These are phyloP conservation scores for Podargus strigoides DNA, from an alignment of 2,797 vertebrate species.

Conservation along the genomic window DNA sequence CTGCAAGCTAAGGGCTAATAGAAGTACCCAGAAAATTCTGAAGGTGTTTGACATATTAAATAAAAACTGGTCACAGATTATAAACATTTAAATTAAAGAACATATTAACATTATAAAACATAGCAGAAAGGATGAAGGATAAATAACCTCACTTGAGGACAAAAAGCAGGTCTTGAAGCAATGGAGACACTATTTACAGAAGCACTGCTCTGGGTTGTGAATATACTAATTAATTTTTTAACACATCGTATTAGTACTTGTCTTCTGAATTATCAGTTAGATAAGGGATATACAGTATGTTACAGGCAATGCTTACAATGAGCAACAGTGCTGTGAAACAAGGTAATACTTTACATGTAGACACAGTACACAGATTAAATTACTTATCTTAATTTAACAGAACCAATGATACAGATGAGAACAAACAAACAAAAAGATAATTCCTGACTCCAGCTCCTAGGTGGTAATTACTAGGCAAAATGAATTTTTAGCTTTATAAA, in stretches of 20 bases:
- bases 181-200: background rate
- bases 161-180: background rate
- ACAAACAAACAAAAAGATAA: slow-evolving; percentile 7
- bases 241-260: background rate
- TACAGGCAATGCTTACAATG: background rate
- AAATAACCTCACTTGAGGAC: background rate
- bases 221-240: background rate
- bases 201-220: background rate
- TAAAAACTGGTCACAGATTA: background rate
- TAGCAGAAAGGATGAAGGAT: background rate
- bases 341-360: background rate
- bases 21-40: background rate
- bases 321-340: background rate
- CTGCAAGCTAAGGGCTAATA: background rate
- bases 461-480: background rate
- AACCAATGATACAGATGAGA: background rate
- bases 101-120: background rate
- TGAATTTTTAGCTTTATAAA: background rate
- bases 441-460: background rate
- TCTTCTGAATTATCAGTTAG: background rate
- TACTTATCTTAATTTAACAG: slow-evolving; percentile 15
- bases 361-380: background rate
- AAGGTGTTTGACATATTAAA: background rate
- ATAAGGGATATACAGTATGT: background rate
- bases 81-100: background rate